Conservation (phyloP, 2,797 vertebrate species). For the Merluccius polli region DNA sequence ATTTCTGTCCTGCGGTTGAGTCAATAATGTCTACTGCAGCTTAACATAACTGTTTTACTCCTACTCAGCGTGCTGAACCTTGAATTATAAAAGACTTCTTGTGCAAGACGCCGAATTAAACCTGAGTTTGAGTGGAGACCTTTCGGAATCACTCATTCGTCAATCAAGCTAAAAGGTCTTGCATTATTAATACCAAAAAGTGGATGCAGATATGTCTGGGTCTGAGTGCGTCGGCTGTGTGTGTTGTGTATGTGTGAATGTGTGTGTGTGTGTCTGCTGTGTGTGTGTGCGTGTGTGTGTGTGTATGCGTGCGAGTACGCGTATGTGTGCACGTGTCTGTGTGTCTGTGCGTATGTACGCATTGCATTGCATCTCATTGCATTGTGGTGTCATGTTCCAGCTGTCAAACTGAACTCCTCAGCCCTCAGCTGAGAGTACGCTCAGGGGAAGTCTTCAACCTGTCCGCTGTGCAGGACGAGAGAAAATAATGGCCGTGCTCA, state of each 20-base stretch:
- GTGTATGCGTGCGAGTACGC: slow-evolving; percentile 5
- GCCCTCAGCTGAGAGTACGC: slow-evolving; percentile 28
- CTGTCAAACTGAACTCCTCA: slow-evolving; percentile 29
- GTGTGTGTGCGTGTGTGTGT: neutral
- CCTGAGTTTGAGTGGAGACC: neutral
- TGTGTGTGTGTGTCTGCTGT: neutral
- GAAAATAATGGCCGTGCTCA: slow-evolving; percentile 49
- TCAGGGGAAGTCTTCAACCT: slow-evolving; percentile 31
- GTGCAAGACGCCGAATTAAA: slow-evolving; percentile 8
- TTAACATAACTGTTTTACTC: slow-evolving; percentile 29
- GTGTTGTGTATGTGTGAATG: slow-evolving; percentile 9
- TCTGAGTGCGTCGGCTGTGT: slow-evolving; percentile 2
- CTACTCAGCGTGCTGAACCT: slow-evolving; percentile 7
- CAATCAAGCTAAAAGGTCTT: slow-evolving; percentile 15
- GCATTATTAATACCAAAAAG: slow-evolving; percentile 7
- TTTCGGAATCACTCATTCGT: slow-evolving; percentile 16
- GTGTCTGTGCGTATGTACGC: slow-evolving; percentile 19
- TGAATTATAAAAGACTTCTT: neutral
- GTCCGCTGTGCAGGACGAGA: slow-evolving; percentile 39
- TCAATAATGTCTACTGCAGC: slow-evolving; percentile 39
- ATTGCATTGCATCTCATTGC: neutral
- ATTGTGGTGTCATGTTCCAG: slow-evolving; percentile 23
- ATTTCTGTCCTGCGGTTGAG: slow-evolving; percentile 41
- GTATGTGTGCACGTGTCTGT: neutral
- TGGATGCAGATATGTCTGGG: neutral